These are phyloP conservation scores for Ostrea denselamellosa DNA, from an alignment of 1,140 invertebrate species.

Conservation along the genomic window DNA sequence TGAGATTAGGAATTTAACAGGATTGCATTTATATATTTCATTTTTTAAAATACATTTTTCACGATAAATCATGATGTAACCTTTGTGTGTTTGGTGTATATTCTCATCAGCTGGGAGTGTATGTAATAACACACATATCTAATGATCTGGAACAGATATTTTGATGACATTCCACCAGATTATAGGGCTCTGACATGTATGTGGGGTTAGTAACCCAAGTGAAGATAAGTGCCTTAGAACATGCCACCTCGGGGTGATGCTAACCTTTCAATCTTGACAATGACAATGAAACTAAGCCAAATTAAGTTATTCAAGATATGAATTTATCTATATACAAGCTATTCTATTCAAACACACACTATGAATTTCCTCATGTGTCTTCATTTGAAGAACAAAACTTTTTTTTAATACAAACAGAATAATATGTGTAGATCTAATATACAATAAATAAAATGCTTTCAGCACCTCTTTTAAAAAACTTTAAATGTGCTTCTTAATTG, in stretches of 20 bases:
- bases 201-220: neutral
- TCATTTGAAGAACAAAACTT: too few relatives aligned
- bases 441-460: neutral
- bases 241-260: neutral
- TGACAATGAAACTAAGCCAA: neutral
- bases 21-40: neutral
- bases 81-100: neutral
- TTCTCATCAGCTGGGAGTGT: neutral
- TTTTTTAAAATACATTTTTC: neutral
- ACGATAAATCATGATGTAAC: neutral
- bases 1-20: neutral
- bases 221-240: conserved; percentile 2
- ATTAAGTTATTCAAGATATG: too few relatives aligned
- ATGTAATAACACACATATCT: neutral
- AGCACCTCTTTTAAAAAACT: neutral
- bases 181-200: neutral
- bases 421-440: too few relatives aligned
- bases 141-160: conserved; percentile 7
- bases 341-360: too few relatives aligned
- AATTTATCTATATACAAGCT: too few relatives aligned
- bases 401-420: too few relatives aligned
- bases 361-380: too few relatives aligned
- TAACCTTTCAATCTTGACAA: neutral
- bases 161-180: conserved; percentile 4
- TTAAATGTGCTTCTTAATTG: neutral